Evolutionary conservation across 2,888 invertebrate species (phyloP), one percentile per base, ranked within the genome.

Genomic region (Leptura quadrifasciata): DNA sequence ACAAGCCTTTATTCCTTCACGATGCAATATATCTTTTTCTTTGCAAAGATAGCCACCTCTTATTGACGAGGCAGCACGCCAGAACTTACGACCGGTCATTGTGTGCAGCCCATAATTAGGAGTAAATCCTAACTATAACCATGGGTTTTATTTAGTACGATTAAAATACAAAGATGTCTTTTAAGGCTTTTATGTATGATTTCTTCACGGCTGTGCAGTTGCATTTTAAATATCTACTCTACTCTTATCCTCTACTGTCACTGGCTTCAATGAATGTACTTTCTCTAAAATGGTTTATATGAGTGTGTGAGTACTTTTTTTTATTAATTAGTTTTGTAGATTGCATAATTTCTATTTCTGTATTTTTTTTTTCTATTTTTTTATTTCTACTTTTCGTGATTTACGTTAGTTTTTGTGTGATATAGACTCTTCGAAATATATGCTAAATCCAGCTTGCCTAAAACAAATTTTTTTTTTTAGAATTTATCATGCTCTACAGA

Each of bases 71-170:
- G 77, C 76, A 18, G 20, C 68, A 47, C 68, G 68, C 47, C 76
- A 77, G 64, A 81, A 80, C 71, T 72, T 76, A 73, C 72, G 77
- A 24, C 81, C n/a, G 68, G 65, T 58, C 79, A 81, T 12, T 80
- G 84, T 82, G 73, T 80, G 80, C 54, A 80, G 76, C 79, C 80
- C 65, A 57, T 74, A 52, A 77, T 83, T 71, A 86, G 85, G 82
- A 85, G 87, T 87, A 87, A 87, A 86, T 86, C 81, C 76, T 69
- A 2, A 47, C 35, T 10, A 10, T 75, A 72, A 74, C 75, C 79
- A 79, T 81, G 76, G 79, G 58, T 63, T 69, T 72, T 76, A 61
- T 61, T 64, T 76, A 74, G 77, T 77, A 68, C 76, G 72, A 73
- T 79, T 72, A 72, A 72, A 61, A 17, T 64, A 55, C 61, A 70